Conservation (phyloP, 2,113 vertebrate genomes). For the Scalopus aquaticus region DNA sequence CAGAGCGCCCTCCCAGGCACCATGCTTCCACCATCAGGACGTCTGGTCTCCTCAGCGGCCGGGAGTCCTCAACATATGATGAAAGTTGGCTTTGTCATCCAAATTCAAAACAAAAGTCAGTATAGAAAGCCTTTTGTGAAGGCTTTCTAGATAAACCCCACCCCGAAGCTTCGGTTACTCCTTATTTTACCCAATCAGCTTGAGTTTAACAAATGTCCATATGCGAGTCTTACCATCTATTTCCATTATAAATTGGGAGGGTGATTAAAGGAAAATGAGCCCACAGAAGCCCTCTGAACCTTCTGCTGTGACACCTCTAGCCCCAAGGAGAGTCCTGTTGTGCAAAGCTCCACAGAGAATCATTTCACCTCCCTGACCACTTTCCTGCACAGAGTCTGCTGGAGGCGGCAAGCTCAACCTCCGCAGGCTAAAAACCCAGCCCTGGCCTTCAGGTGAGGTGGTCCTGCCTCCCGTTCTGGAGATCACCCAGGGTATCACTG, state of each 20-base stretch:
- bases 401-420: neutral
- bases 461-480: neutral
- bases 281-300: neutral
- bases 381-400: neutral
- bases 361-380: neutral
- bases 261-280: neutral
- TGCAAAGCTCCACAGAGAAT: no score
- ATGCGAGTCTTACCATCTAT: neutral
- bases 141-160: neutral
- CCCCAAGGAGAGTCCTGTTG: neutral
- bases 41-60: neutral
- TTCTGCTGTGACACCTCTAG: neutral
- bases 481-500: neutral
- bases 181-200: neutral
- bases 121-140: neutral
- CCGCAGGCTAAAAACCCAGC: rapidly evolving
- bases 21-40: neutral
- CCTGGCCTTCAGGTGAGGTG: neutral
- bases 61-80: neutral
- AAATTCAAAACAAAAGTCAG: neutral
- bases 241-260: neutral
- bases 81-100: conserved; percentile 5
- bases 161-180: neutral
- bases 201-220: neutral
- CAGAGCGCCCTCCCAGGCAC: no score